Base-by-base conservation (phyloP, 2,888 invertebrate species). In the Ophonus ardosiacus region DNA sequence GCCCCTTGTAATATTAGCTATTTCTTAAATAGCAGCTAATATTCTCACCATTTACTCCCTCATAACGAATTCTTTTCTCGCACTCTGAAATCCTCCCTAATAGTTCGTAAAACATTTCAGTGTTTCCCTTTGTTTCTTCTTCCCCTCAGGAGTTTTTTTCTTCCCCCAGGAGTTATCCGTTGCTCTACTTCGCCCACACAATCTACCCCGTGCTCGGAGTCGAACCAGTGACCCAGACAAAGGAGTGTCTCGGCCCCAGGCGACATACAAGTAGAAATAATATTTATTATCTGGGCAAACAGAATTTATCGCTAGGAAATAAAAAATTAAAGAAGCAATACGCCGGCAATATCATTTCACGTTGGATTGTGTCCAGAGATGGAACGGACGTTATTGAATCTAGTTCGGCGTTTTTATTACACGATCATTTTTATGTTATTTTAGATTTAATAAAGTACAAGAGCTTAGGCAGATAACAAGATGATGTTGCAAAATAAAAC, bases 281-380 rank as follows among this genome's bases (percentile, higher is more conserved):
- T 76, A 76, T 76, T 76, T 76, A 76, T 76, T 76, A 38, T 76
- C 10, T 17, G 18, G 13, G 17, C 76, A 56, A 76, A 76, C 21
- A 76, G 43, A 76, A 76, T 76, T 76, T 76, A 76, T 76, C 51
- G 76, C 51, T 17, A 51, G 51, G 76, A 76, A 68, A 76, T 76
- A 76, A 76, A 76, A 56, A 76, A 76, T 76, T 76, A 51, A 76
- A 76, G 76, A 76, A 76, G 56, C 76, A 76, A 76, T 76, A 76
- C 76, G 76, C 10, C n/a, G 43, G 51, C 43, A 76, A 76, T 76
- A 76, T 76, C 24, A 76, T 51, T 76, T 18, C 51, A 21, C 76
- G n/a, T 13, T 18, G 56, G 51, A 40, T 1, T 18, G 15, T 5
- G 13, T 1, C 24, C 56, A 76, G 76, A 51, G 38, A 7, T n/a